Percentiles rank a stretch among this genome's conserved stretches.
Evolutionary conservation across 2,888 invertebrate genomes (phyloP).

Genomic region (Cyclophora punctaria): DNA sequence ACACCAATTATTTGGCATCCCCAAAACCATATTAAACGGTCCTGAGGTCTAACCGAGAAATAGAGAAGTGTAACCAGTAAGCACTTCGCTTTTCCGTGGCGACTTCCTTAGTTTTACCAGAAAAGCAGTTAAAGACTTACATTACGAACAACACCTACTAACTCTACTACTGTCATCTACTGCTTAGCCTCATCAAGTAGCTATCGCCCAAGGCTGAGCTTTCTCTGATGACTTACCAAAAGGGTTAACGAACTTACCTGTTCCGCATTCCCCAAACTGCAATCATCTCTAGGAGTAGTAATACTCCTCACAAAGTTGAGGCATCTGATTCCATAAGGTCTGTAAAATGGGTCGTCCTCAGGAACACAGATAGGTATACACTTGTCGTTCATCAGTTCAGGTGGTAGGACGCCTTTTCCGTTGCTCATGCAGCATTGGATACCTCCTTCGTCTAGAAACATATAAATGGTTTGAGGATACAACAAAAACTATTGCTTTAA

Average conservation of each 20-base stretch:
- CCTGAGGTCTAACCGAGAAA: no score
- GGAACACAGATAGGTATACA: conserved; percentile 77
- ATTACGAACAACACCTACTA: no score
- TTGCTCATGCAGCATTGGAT: conserved; percentile 70
- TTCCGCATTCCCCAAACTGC: conserved; percentile 73
- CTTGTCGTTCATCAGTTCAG: conserved; percentile 69
- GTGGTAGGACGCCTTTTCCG: conserved; percentile 54
- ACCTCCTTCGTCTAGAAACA: conserved; percentile 54
- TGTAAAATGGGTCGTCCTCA: conserved; percentile 70
- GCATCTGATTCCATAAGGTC: conserved; percentile 63
- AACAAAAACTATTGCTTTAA: neutral
- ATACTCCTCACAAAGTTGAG: conserved; percentile 77
- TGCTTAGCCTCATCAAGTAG: no score
- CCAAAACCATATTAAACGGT: no score
- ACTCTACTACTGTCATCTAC: no score
- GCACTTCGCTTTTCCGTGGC: no score
- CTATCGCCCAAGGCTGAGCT: no score
- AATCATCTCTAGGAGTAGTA: conserved; percentile 71
- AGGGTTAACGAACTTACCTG: conserved; percentile 47
- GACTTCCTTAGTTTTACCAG: no score
- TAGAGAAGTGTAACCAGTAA: no score
- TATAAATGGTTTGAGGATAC: neutral
- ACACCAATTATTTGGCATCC: no score
- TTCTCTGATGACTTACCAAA: no score
- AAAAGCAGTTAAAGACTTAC: no score